A percentile compares a stretch with the other conserved stretches of the same genome.
Conservation (phyloP, 2,888 invertebrate genomes). For the Myopa tessellatipennis region DNA sequence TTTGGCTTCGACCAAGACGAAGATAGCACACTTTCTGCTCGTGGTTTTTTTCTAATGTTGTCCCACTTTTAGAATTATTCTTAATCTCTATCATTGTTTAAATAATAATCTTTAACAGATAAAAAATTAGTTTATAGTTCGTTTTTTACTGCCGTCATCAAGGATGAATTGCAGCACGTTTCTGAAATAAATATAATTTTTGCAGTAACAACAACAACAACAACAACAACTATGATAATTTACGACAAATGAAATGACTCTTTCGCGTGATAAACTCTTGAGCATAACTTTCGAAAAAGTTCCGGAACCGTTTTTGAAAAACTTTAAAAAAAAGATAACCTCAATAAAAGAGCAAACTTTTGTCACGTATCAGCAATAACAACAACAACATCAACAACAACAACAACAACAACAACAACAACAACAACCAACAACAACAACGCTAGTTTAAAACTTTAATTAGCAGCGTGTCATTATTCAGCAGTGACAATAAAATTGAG, state of each 20-base stretch:
- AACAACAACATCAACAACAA: background rate
- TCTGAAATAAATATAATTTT: too few species aligned
- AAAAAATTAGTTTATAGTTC: too few species aligned
- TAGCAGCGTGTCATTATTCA: constrained; percentile 19
- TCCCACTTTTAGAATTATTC: too few species aligned
- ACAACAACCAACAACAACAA: constrained; percentile 1
- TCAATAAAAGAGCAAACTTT: background rate
- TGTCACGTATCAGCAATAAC: background rate
- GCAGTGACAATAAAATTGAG: constrained; percentile 33
- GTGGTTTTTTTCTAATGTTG: too few species aligned
- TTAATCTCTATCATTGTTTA: too few species aligned
- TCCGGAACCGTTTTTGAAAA: too few species aligned
- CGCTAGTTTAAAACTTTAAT: constrained; percentile 5
- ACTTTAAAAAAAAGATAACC: too few species aligned
- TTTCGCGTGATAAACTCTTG: constrained; percentile 5
- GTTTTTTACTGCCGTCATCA: background rate
- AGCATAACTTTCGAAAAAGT: constrained; percentile 5
- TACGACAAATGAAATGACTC: background rate
- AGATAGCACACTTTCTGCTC: too few species aligned
- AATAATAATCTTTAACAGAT: too few species aligned
- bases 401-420: background rate
- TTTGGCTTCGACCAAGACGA: too few species aligned
- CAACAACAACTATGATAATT: background rate
- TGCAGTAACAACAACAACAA: background rate
- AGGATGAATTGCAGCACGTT: background rate